Evolutionary conservation across 1,140 invertebrate genomes (phyloP).

Genomic region (Leptinotarsa texana): DNA sequence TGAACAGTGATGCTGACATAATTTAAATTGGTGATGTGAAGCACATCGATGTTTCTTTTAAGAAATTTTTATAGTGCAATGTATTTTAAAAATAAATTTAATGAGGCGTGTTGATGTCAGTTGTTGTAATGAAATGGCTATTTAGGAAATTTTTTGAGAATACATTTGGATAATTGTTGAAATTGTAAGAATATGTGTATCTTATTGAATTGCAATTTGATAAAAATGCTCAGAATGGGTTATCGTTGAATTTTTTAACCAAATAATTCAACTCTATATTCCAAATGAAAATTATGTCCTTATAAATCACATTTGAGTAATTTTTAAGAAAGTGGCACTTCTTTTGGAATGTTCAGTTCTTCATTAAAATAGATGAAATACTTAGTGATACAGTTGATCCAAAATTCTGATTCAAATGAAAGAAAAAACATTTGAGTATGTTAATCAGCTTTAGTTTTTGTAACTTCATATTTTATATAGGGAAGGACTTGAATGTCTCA

Average conservation of each 20-base stretch:
- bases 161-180: neutral
- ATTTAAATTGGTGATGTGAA: neutral
- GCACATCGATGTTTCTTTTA: neutral
- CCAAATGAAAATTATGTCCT: no score
- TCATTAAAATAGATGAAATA: no score
- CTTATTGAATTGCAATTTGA: neutral
- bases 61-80: constrained; percentile 6
- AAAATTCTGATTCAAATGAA: no score
- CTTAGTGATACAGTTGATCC: no score
- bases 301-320: no score
- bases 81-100: neutral
- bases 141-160: neutral
- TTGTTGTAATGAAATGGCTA: constrained; percentile 6
- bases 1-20: neutral
- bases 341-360: no score
- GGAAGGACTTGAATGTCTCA: no score
- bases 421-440: no score
- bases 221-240: neutral
- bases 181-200: neutral
- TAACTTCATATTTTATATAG: no score
- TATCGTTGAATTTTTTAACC: neutral
- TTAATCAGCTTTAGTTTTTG: no score
- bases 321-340: no score
- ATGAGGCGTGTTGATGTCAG: neutral
- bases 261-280: no score